phyloP scores from a whole-genome alignment of 1,140 invertebrate species.

The Augochlora pura region DNA sequence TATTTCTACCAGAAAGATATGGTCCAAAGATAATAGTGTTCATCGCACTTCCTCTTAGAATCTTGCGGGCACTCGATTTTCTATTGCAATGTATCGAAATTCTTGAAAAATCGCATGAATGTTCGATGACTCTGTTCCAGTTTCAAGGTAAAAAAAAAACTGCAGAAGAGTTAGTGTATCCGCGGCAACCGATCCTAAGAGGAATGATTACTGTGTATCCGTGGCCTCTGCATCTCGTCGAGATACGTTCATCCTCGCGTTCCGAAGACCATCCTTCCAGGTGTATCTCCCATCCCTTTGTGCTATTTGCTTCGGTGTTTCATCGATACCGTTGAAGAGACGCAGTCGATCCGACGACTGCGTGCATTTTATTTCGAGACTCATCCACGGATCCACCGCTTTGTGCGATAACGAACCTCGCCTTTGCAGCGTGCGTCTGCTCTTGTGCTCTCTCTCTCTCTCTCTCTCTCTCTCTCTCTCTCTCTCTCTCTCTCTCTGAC shows the following conservation, averaged over 20 bases:
- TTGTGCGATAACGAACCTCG: neutral
- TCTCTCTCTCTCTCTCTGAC: neutral
- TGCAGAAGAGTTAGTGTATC: neutral
- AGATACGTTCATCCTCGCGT: neutral
- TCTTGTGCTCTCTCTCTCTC: neutral
- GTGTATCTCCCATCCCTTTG: neutral
- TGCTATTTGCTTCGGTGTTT: neutral
- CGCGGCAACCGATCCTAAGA: too few species aligned
- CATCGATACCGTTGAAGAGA: neutral
- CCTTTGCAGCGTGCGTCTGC: neutral
- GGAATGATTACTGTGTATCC: too few species aligned
- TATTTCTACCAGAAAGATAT: too few species aligned
- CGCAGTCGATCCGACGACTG: neutral
- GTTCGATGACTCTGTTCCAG: too few species aligned
- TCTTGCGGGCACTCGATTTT: too few species aligned
- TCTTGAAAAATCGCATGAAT: too few species aligned
- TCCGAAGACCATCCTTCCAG: neutral
- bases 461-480: too few species aligned
- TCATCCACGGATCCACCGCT: neutral
- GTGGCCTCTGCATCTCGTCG: neutral
- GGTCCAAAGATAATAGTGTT: too few species aligned
- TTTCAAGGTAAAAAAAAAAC: too few species aligned
- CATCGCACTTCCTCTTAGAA: too few species aligned
- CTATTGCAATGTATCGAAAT: too few species aligned
- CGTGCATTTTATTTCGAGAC: constrained; percentile 8